Evolutionary conservation across 1,140 invertebrate genomes (phyloP), one percentile per base, ranked within the genome.

Genomic region (Cotesia glomerata): DNA sequence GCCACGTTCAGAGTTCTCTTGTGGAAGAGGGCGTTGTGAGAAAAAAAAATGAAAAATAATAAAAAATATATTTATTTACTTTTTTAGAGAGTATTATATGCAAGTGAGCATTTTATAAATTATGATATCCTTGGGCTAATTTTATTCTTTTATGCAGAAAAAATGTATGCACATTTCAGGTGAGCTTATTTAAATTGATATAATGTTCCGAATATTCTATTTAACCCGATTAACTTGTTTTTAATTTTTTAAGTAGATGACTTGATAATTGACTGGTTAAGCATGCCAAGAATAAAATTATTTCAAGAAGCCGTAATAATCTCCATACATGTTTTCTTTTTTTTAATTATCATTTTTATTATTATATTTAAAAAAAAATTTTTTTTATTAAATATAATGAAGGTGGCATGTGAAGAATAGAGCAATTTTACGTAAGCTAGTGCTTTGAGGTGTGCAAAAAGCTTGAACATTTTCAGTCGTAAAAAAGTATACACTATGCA

Each of bases 51-150:
- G 64, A 71, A 35, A 52, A 63, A 34, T 14, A 8, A 52, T 36
- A 26, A 64, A 64, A 71, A 56, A 64, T 36, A 71, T 63, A 51
- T 11, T 52, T 11, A 51, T 39, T 4, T 32, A 54, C 52, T 54
- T n/a, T 14, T 14, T 14, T 14, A 54, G 52, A 14, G 52, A 4
- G 52, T 54, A 69, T 69, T 58, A 59, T 14, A 56, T 59, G 66
- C 39, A 66, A 26, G 54, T 45, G 66, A 69, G 36, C 58, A 34
- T 45, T 59, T 58, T 59, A 69, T 59, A 34, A 69, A 59, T 51
- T 52, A 36, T 67, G 51, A 68, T 68, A 68, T 13, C 13, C 26
- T 56, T 36, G 51, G 54, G 65, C 54, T 34, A 68, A 68, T 56
- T 68, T 56, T 36, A 14, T 34, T 51, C 11, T 32, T 11, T 45